A percentile compares a stretch with the other conserved stretches of the same genome.
phyloP scores from a whole-genome alignment of 2,113 vertebrate species.

The Phoenicopterus ruber region DNA sequence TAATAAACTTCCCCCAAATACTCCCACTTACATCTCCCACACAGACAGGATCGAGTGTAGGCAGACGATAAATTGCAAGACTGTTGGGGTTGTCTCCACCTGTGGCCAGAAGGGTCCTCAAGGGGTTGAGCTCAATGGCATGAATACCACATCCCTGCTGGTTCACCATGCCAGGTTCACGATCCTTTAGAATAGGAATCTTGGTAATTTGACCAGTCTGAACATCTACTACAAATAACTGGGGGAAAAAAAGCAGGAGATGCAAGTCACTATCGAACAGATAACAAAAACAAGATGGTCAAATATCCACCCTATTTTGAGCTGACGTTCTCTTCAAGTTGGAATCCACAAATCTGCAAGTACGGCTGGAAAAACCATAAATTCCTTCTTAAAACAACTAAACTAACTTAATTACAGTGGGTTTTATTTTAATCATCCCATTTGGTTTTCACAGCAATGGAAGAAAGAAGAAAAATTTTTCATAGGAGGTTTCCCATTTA shows the following conservation, averaged over 20 bases:
- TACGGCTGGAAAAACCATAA: neutral
- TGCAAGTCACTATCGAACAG: neutral
- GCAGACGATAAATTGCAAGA: conserved; percentile 93
- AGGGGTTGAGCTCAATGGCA: conserved; percentile 95
- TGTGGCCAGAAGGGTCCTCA: conserved; percentile 89
- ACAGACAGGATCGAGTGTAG: conserved; percentile 94
- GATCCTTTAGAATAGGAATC: conserved; percentile 95
- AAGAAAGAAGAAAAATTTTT: neutral
- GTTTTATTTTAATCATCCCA: neutral
- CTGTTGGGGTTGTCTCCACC: conserved; percentile 99
- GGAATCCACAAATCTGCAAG: neutral
- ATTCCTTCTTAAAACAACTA: neutral
- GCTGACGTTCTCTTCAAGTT: neutral
- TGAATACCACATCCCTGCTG: conserved; percentile 97
- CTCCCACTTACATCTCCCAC: conserved; percentile 94
- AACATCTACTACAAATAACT: conserved; percentile 97
- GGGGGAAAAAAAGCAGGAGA: neutral
- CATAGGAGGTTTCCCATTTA: neutral
- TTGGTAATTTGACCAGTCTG: conserved; percentile 93
- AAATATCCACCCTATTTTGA: neutral
- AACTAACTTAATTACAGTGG: neutral
- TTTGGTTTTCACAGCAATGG: neutral
- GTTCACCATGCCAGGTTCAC: conserved; percentile 79
- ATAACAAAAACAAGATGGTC: neutral
- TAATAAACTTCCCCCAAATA: neutral